Evolutionary conservation across 2,888 invertebrate genomes (phyloP), one percentile per base, ranked within the genome.

Genomic region (Callinectes sapidus): DNA sequence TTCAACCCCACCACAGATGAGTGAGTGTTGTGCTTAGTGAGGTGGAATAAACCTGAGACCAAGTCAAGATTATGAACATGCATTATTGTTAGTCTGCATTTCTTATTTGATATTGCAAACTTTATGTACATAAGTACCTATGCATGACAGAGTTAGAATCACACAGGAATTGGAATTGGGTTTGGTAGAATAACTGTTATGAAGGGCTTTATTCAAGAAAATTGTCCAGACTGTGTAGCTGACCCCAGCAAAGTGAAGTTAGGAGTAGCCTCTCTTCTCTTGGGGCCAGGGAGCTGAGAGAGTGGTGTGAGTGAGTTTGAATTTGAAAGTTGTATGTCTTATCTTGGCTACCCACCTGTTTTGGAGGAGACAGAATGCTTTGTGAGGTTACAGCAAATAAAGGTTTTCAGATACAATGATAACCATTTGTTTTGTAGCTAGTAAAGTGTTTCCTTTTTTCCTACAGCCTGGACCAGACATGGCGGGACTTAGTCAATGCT

Each of bases 401-500:
- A 48, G 3, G 1, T 5, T 23, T 1, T 71, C 71, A 71, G 10
- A 71, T 23, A 61, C 23, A 61, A 2, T 61, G 18, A 23, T 6
- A 71, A 28, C n/a, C 28, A 71, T 71, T 71, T 71, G n/a, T 71
- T 71, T 28, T 71, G 6, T 3, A 71, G 28, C 13, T 6, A 23
- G 2, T n/a, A 71, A 28, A 48, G 42, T 81, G n/a, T n/a, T 81
- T 48, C 18, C 13, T 0, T 71, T 90, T 88, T 89, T 94, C 91
- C 94, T 91, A 95, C 95, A 97, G 98, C 95, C 97, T 99, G 14
- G 97, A 99, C 95, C 96, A 96, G 89, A 97, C 97, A 95, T 99
- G 99, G 99, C 97, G 97, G 95, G 97, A 97, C 95, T 96, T 99
- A 61, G 97, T 98, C 90, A 98, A 98, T 95, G 97, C 98, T 0